Conservation (phyloP, 2,888 invertebrate genomes). For the Mesochorus sp. region DNA sequence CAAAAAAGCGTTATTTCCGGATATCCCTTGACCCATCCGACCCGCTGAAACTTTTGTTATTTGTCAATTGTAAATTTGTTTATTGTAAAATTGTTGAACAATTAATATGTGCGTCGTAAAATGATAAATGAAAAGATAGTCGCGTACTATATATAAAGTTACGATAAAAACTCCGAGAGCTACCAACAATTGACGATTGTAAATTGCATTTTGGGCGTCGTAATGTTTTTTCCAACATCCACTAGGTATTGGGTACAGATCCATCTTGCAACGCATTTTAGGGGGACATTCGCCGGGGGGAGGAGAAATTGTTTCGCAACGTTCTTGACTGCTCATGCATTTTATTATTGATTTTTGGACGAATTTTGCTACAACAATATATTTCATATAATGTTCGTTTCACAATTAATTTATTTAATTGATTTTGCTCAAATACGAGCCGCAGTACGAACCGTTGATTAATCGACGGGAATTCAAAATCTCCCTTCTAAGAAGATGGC, state of each 20-base stretch:
- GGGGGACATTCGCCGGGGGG: constrained; percentile 43
- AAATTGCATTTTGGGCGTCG: constrained; percentile 54
- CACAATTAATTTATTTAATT: too few species aligned
- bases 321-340: constrained; percentile 38
- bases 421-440: too few species aligned
- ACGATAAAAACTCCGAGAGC: constrained; percentile 57
- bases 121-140: background rate
- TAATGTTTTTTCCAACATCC: constrained; percentile 64
- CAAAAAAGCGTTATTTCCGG: constrained; percentile 51
- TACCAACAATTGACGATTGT: constrained; percentile 53
- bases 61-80: too few species aligned
- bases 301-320: constrained; percentile 33
- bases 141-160: constrained; percentile 54
- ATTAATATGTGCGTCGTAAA: background rate
- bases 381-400: background rate
- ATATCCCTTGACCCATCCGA: constrained; percentile 60
- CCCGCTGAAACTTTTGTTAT: constrained; percentile 45
- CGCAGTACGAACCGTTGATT: constrained; percentile 16
- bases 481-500: constrained; percentile 27
- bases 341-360: constrained; percentile 42
- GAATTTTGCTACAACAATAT: constrained; percentile 36
- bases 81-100: constrained; percentile 30
- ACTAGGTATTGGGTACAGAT: constrained; percentile 61
- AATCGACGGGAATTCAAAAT: constrained; percentile 28
- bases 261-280: constrained; percentile 59